These are phyloP conservation scores for Vanessa tameamea DNA, from an alignment of 1,140 invertebrate genomes.

Conservation along the genomic window DNA sequence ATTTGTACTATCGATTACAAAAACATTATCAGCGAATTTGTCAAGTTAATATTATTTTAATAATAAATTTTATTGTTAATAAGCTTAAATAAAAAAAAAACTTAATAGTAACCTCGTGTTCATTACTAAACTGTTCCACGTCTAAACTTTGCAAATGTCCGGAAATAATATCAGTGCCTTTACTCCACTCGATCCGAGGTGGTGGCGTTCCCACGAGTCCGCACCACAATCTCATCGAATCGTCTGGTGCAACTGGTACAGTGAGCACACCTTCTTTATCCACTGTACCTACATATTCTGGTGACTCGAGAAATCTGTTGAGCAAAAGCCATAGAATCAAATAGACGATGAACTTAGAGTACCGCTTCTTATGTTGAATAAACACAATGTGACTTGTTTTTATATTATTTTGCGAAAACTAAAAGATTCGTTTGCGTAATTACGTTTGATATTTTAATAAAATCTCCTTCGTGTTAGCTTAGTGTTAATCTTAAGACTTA, in stretches of 20 bases:
- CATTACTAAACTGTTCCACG: slow-evolving; percentile 57
- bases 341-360: too few relatives aligned
- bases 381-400: too few relatives aligned
- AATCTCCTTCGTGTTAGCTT: not conserved
- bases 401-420: too few relatives aligned
- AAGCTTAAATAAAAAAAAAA: too few relatives aligned
- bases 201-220: slow-evolving; percentile 83
- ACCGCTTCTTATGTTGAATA: too few relatives aligned
- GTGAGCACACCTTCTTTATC: slow-evolving; percentile 57
- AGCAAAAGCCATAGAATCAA: not conserved
- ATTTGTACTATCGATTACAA: too few relatives aligned
- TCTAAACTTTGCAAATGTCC: slow-evolving; percentile 48
- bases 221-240: slow-evolving; percentile 81
- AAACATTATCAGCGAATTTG: too few relatives aligned
- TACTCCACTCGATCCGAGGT: slow-evolving; percentile 82
- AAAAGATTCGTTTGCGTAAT: too few relatives aligned
- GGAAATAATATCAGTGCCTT: slow-evolving; percentile 56
- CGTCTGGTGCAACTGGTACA: slow-evolving; percentile 50
- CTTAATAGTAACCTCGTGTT: slow-evolving; percentile 57
- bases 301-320: slow-evolving; percentile 64
- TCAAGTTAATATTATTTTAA: too few relatives aligned
- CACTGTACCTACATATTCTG: slow-evolving; percentile 61
- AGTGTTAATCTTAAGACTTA: slow-evolving; percentile 30
- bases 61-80: too few relatives aligned
- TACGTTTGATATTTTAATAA: not conserved